Conservation (phyloP, 2,888 invertebrate species). For the Limnephilus rhombicus region DNA sequence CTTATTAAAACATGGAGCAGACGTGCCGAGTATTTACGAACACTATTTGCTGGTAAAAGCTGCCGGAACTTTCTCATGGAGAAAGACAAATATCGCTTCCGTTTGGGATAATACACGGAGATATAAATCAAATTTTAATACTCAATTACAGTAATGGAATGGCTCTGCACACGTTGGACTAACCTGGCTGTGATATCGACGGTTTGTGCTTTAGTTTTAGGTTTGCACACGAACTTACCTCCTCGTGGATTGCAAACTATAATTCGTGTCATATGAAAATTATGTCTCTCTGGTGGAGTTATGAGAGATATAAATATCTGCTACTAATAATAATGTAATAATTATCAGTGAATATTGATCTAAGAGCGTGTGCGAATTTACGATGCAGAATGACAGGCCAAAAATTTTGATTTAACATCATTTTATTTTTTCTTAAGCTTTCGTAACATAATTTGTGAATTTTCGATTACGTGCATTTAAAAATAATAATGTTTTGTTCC, state of each 20-base stretch:
- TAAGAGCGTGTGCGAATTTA: not conserved
- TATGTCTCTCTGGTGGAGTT: not conserved
- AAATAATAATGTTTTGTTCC: too few species aligned
- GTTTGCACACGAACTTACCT: not conserved
- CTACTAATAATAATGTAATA: not conserved
- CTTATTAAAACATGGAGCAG: constrained; percentile 16
- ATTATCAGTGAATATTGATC: not conserved
- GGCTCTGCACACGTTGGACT: not conserved
- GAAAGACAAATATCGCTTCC: constrained; percentile 58
- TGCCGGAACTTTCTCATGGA: not conserved
- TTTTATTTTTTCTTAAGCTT: too few species aligned
- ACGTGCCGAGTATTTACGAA: constrained; percentile 36
- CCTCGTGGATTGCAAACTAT: not conserved
- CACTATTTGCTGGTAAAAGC: constrained; percentile 36
- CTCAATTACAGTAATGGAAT: constrained; percentile 60
- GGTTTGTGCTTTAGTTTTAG: not conserved
- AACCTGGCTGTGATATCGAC: not conserved
- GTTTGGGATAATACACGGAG: constrained; percentile 54
- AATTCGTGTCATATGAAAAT: not conserved
- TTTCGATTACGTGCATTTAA: too few species aligned
- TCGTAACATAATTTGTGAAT: too few species aligned
- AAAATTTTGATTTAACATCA: too few species aligned
- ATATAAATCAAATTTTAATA: constrained; percentile 61
- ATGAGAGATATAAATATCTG: not conserved
- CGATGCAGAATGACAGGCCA: not conserved